These are phyloP conservation scores for Sicus ferrugineus DNA, from an alignment of 2,888 invertebrate species.

Conservation along the genomic window DNA sequence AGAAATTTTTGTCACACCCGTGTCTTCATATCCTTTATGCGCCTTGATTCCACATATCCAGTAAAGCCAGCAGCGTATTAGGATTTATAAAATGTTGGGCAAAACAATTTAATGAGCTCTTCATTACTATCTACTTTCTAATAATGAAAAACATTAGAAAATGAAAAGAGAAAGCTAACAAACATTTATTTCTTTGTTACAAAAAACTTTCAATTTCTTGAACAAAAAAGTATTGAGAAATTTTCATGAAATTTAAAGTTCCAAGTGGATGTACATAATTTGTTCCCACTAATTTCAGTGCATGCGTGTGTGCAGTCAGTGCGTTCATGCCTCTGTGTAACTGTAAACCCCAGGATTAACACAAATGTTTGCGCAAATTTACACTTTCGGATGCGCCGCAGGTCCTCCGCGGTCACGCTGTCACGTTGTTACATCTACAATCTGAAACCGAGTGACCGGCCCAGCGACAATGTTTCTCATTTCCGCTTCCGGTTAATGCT, in stretches of 20 bases:
- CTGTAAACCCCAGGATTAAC: constrained; percentile 32
- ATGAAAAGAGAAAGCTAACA: not conserved
- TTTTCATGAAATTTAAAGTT: not conserved
- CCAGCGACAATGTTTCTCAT: constrained; percentile 1
- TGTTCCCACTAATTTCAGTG: not conserved
- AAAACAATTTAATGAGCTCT: no score
- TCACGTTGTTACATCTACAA: not conserved
- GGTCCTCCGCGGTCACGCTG: not conserved
- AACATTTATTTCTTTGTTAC: not conserved
- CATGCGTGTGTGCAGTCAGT: constrained; percentile 16
- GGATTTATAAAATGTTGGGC: no score
- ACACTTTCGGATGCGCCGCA: constrained; percentile 26
- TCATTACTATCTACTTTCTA: constrained; percentile 4
- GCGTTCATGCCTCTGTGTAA: constrained; percentile 14
- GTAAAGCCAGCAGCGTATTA: no score
- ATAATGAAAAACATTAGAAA: not conserved
- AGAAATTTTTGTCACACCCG: no score
- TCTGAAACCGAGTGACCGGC: no score
- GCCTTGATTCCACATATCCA: no score
- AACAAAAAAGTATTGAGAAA: constrained; percentile 4
- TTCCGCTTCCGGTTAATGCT: not conserved
- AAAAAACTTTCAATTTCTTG: not conserved
- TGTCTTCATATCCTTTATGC: no score
- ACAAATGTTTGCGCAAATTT: constrained; percentile 33
- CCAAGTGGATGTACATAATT: not conserved